Evolutionary conservation across 1,140 invertebrate genomes (phyloP), one percentile per base, ranked within the genome.

Genomic region (Saxidomus purpurata): DNA sequence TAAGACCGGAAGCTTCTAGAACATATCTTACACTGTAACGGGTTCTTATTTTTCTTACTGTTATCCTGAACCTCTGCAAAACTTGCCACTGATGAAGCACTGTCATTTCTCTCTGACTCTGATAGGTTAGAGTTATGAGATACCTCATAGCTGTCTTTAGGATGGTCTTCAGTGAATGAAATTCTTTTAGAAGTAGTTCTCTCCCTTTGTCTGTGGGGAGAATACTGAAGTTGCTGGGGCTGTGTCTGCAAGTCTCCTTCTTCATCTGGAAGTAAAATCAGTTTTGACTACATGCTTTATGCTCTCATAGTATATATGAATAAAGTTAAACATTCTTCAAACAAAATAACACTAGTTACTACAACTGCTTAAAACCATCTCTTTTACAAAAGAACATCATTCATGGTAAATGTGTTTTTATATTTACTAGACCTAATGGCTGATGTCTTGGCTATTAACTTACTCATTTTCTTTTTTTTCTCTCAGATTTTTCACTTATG

Each of bases 71-170:
- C 76, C 9, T 80, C 86, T 19, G 28, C 55, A 71, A 88, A 88
- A 71, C 86, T 88, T 1, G 86, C 71, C 0, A 88, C 76, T 17
- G 86, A 81, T n/a, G 86, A 88, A 9, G 86, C 86, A 81, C 86
- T 80, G 40, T 88, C 76, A 55, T 88, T 88, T 47, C 76, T 80
- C 47, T 80, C 76, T 43, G 83, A 49, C 2, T 69, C 83, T 22
- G 49, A 87, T 31, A 87, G 28, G 34, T 80, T 71, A 34, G 86
- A 88, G 43, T 80, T 81, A 31, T 80, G 86, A 1, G 86, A 67
- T 17, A 71, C 77, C 47, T 88, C 86, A 71, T 80, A 67, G 38
- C 28, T 63, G 28, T 80, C 52, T 11, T 79, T 74, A 13, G 74
- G 40, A 34, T 17, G 40, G 6, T 81, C 61, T 52, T 88, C 86